Evolutionary conservation across 1,140 invertebrate species (phyloP), one percentile per base, ranked within the genome.

Genomic region (Heliothis virescens): DNA sequence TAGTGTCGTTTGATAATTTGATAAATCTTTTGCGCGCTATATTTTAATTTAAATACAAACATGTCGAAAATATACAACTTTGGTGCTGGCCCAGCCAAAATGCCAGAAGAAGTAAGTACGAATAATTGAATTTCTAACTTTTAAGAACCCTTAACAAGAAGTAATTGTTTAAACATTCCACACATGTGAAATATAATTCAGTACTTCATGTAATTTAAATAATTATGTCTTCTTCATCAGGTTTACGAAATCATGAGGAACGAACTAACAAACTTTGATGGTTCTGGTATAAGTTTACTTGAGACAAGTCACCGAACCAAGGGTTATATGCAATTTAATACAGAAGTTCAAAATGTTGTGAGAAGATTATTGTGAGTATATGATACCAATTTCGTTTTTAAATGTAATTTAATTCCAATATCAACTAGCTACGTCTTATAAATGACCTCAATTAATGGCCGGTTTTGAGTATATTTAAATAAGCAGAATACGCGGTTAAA

Each of bases 251-350:
- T 97, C 83, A 97, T 98, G 3, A 98, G 98, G 94, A 91, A 96
- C 57, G 98, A 99, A 92, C 94, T 99, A 16, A 88, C 99, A 0
- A 95, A 97, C 83, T 99, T 97, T 92, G 96, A 96, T 79, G 96
- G 96, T 85, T 96, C 97, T 11, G 97, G 98, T 72, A 97, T 99
- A 67, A 99, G 98, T 93, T 96, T 99, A 59, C 96, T 99, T 96
- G 99, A 99, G 95, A 97, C 99, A 93, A 99, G 98, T 86, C 99
- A 99, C 91, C 96, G 99, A 79, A 98, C 98, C 0, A 91, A 96
- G 48, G 97, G 98, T 80, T 99, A 99, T 89, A 96, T 95, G 29
- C 97, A 97, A 83, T 97, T 99, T 59, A 96, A 99, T 80, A 96
- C 97, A 53, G 94, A 96, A 83, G 96, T 98, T 0, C 97, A 99